phyloP scores from a whole-genome alignment of 1,140 invertebrate species.

The Calycopis cecrops region DNA sequence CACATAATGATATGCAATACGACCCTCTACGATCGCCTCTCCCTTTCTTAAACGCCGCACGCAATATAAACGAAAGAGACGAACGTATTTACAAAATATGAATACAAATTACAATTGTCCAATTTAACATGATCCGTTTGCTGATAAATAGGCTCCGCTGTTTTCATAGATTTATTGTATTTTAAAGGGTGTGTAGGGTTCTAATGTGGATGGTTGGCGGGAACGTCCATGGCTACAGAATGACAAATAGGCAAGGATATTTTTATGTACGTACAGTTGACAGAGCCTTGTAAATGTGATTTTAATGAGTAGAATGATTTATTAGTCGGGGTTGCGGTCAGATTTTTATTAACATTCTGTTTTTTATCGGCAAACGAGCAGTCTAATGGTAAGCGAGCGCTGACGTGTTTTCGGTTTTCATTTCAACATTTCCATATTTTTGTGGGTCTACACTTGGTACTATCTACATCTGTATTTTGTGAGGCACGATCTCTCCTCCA shows the following conservation, averaged over 20 bases:
- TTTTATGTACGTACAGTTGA: conserved; percentile 50
- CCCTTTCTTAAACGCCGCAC: conserved; percentile 26
- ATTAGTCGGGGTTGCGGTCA: conserved; percentile 26
- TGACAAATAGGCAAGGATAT: conserved; percentile 47
- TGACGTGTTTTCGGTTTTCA: too few species aligned
- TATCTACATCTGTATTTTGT: too few species aligned
- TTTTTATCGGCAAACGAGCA: too few species aligned
- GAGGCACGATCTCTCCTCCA: too few species aligned
- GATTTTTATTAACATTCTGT: background rate
- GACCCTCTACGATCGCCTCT: conserved; percentile 40
- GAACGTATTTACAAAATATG: conserved; percentile 15
- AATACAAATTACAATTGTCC: conserved; percentile 23
- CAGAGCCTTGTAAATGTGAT: conserved; percentile 43
- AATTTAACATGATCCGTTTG: conserved; percentile 24
- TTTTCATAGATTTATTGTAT: conserved; percentile 17
- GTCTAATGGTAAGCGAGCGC: too few species aligned
- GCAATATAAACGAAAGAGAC: conserved; percentile 30
- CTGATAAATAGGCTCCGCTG: conserved; percentile 21
- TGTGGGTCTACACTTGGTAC: too few species aligned
- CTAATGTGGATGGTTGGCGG: conserved; percentile 26
- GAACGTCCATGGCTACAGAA: conserved; percentile 44
- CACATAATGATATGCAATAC: conserved; percentile 62
- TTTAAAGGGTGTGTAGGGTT: conserved; percentile 27
- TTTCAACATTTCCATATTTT: too few species aligned
- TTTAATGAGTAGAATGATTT: conserved; percentile 52